Conservation (phyloP, 2,797 vertebrate species). For the Gambelia wislizenii region DNA sequence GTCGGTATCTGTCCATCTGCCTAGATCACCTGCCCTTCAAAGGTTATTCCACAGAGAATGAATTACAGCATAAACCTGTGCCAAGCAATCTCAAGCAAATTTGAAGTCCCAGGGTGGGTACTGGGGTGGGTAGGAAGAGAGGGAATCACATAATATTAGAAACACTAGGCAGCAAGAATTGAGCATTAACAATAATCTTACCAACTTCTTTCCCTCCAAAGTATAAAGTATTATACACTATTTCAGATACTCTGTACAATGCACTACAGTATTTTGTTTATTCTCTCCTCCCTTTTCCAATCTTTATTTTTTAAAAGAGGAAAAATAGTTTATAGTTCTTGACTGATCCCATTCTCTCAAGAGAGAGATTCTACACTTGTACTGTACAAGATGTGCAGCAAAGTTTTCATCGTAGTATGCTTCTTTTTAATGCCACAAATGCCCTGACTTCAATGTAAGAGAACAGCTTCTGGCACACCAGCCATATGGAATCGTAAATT, state of each 20-base stretch:
- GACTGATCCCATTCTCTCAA: conserved; percentile 5
- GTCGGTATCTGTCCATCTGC: neutral
- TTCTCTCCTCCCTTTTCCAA: neutral
- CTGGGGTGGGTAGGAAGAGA: no score
- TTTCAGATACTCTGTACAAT: neutral
- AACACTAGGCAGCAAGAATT: neutral
- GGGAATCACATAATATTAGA: neutral
- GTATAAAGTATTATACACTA: neutral
- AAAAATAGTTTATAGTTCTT: conserved; percentile 9
- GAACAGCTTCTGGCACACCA: conserved; percentile 73
- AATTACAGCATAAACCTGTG: neutral
- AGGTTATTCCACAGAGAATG: neutral
- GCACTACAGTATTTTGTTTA: neutral
- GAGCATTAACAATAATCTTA: neutral
- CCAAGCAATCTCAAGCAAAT: neutral
- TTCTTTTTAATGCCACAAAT: conserved; percentile 52
- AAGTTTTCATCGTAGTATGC: conserved; percentile 48
- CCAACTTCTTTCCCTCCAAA: neutral
- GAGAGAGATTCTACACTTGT: neutral
- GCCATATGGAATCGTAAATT: conserved; percentile 75
- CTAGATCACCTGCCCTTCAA: neutral
- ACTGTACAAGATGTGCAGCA: conserved; percentile 31
- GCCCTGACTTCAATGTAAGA: conserved; percentile 67
- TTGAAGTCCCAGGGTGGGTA: neutral
- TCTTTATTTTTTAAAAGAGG: neutral